phyloP scores from a whole-genome alignment of 2,888 invertebrate genomes.

The Metellina segmentata region DNA sequence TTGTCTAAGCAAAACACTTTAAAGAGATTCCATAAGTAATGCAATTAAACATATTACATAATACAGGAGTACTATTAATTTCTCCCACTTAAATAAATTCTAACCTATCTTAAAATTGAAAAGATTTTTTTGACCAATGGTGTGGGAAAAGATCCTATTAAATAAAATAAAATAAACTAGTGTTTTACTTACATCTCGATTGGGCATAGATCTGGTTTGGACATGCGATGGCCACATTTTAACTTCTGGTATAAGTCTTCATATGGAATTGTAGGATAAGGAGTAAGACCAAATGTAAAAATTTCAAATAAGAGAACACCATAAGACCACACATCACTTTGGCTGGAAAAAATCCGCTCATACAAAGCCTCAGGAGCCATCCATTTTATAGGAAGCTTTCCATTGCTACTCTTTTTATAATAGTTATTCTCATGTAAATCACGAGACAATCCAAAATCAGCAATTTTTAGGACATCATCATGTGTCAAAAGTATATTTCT shows the following conservation, averaged over 20 bases:
- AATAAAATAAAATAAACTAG: too few relatives aligned
- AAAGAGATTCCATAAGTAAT: too few relatives aligned
- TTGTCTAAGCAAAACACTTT: too few relatives aligned
- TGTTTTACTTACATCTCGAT: slow-evolving; percentile 88
- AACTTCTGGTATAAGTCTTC: slow-evolving; percentile 95
- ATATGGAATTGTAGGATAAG: slow-evolving; percentile 96
- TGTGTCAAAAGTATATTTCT: slow-evolving; percentile 97
- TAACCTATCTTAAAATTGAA: too few relatives aligned
- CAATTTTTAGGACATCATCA: slow-evolving; percentile 96
- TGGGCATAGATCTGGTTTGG: slow-evolving; percentile 95
- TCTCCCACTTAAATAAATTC: too few relatives aligned
- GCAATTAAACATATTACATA: too few relatives aligned
- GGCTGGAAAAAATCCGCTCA: slow-evolving; percentile 91
- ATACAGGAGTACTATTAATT: too few relatives aligned
- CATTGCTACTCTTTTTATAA: slow-evolving; percentile 84
- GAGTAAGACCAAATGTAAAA: slow-evolving; percentile 98
- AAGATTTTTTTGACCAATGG: too few relatives aligned
- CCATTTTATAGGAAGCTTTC: slow-evolving; percentile 98
- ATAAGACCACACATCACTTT: slow-evolving; percentile 92
- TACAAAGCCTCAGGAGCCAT: slow-evolving; percentile 99
- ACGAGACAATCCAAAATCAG: slow-evolving; percentile 98
- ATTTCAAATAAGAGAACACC: slow-evolving; percentile 99
- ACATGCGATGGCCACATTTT: slow-evolving; percentile 95
- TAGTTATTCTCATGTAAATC: slow-evolving; percentile 97
- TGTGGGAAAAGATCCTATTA: too few relatives aligned